These are phyloP conservation scores for Gouania willdenowi DNA, from an alignment of 2,797 vertebrate genomes.

Conservation along the genomic window DNA sequence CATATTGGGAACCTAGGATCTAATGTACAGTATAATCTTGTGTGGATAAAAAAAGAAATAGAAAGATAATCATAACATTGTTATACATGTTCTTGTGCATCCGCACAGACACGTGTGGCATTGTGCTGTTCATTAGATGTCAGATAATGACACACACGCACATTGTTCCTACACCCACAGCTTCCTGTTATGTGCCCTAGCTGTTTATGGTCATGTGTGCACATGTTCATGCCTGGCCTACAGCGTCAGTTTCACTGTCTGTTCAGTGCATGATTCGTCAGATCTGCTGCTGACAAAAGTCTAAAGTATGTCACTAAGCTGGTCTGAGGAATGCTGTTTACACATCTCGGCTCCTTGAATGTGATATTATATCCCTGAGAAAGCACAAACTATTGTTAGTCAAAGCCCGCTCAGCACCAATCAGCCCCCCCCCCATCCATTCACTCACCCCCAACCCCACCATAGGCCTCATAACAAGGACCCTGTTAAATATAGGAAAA, in stretches of 20 bases:
- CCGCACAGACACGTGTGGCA: too few species aligned
- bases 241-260: constrained; percentile 36
- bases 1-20: too few species aligned
- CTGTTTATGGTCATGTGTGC: neutral
- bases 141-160: too few species aligned
- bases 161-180: constrained; percentile 6
- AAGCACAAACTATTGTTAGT: constrained; percentile 31
- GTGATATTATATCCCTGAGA: constrained; percentile 41
- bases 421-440: constrained; percentile 1
- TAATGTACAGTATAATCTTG: too few species aligned
- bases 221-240: constrained; percentile 23
- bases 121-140: too few species aligned
- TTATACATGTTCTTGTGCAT: too few species aligned
- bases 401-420: neutral
- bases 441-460: too few species aligned
- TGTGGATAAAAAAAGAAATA: too few species aligned
- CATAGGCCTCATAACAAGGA: constrained; percentile 13
- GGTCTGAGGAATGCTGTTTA: constrained; percentile 32
- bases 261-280: constrained; percentile 39
- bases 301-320: constrained; percentile 59
- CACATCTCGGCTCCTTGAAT: constrained; percentile 9
- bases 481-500: constrained; percentile 24
- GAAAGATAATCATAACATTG: too few species aligned
- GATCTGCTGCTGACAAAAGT: constrained; percentile 9
- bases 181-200: constrained; percentile 12